Evolutionary conservation across 1,140 invertebrate species (phyloP).

Genomic region (Pristionchus pacificus): DNA sequence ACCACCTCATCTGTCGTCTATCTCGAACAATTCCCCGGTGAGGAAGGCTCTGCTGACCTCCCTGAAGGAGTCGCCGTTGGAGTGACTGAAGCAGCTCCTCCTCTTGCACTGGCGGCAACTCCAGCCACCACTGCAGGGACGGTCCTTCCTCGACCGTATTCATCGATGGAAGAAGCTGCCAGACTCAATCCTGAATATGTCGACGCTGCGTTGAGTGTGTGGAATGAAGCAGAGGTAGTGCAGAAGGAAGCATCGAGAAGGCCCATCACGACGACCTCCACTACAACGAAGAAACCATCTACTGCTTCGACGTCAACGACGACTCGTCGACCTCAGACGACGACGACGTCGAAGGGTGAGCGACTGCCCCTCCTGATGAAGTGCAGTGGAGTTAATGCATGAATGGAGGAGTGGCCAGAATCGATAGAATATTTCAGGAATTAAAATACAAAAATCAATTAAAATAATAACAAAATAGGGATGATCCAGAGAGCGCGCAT

Average conservation of each 20-base stretch:
- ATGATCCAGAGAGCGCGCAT: no score
- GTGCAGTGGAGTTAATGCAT: no score
- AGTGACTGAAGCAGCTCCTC: background rate
- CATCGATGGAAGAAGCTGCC: constrained; percentile 20
- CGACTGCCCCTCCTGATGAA: no score
- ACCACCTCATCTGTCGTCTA: constrained; percentile 2
- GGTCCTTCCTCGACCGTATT: constrained; percentile 30
- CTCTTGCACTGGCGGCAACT: no score
- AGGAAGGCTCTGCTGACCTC: background rate
- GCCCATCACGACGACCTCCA: constrained; percentile 6
- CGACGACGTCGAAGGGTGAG: constrained; percentile 10
- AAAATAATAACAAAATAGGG: no score
- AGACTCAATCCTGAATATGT: constrained; percentile 31
- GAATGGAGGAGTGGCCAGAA: no score
- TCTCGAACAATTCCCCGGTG: no score
- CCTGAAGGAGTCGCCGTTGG: background rate
- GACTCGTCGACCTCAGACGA: background rate
- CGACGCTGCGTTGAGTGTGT: constrained; percentile 17
- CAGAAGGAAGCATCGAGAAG: constrained; percentile 21
- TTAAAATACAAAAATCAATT: no score
- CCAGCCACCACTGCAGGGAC: constrained; percentile 14
- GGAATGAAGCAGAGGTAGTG: constrained; percentile 25
- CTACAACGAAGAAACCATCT: constrained; percentile 2
- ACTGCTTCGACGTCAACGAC: constrained; percentile 5
- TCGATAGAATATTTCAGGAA: no score